Evolutionary conservation across 1,140 invertebrate species (phyloP).

Genomic region (Neuroterus valhalla): DNA sequence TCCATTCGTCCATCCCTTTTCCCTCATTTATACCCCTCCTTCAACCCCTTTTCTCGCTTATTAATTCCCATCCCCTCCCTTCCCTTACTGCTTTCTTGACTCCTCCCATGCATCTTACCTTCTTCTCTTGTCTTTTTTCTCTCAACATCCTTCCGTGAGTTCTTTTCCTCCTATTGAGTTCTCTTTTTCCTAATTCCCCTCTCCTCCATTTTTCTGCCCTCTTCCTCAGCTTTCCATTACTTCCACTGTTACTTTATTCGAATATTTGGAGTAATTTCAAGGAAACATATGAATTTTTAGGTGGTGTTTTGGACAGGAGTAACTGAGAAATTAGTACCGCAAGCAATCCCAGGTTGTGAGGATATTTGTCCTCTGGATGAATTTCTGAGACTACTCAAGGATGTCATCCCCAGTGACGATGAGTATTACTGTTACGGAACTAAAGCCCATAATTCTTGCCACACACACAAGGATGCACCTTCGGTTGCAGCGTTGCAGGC

Average conservation of each 20-base stretch:
- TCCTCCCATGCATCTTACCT: too few species aligned
- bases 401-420: constrained; percentile 61
- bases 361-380: constrained; percentile 65
- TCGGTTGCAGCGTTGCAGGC: constrained; percentile 33
- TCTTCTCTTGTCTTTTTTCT: too few species aligned
- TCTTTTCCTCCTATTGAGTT: too few species aligned
- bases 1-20: too few species aligned
- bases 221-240: too few species aligned
- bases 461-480: constrained; percentile 29
- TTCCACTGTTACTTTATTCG: constrained; percentile 8
- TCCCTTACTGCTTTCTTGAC: too few species aligned
- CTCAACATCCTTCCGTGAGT: too few species aligned
- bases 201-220: too few species aligned
- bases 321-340: constrained; percentile 53
- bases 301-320: constrained; percentile 64
- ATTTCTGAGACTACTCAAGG: constrained; percentile 60
- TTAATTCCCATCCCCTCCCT: too few species aligned
- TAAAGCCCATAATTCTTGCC: constrained; percentile 9
- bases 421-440: constrained; percentile 58
- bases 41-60: too few species aligned
- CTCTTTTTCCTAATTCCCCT: too few species aligned
- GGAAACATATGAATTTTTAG: constrained; percentile 44
- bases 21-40: too few species aligned
- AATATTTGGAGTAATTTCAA: constrained; percentile 1
- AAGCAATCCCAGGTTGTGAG: constrained; percentile 63